Base-by-base conservation (phyloP, 2,888 invertebrate species). In the Incurvaria masculella region DNA sequence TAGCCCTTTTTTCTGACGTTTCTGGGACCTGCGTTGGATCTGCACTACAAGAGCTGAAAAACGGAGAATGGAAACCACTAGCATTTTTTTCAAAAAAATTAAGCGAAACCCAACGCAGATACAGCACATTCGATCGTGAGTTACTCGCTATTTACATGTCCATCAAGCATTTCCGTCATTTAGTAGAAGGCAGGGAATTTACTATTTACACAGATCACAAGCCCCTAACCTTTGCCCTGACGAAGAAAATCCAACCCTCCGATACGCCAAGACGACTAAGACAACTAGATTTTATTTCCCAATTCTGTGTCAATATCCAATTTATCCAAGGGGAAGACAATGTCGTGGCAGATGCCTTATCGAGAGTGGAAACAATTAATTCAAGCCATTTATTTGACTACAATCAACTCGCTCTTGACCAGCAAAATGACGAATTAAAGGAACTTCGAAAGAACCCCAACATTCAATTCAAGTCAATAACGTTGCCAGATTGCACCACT, bases 21-120 rank as follows among this genome's bases (percentile, higher is more conserved):
- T 70, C 68, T 0, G 63, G 67, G 39, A 49, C 33, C 1, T 61
- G 67, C 2, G 58, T 68, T 3, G 69, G 69, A 1, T 66, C 65
- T 2, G 62, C 59, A 0, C 45, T 72, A 10, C 64, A 71, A 46
- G 69, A 69, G 51, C 21, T 42, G 0, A 49, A 52, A 3, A 42
- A 55, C 4, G 45, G 52, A 11, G 17, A 47, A 1, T 61, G 62
- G 60, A 52, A 66, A 52, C 67, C 68, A 0, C 46, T 69, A 2
- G 62, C 61, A 1, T 70, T 68, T 46, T 68, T 62, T 48, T 66
- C 65, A 2, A 55, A 53, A 40, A 66, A 64, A 39, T 52, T 69
- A 1, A 57, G 49, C 18, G 47, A 56, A 4, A 48, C 63, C 0
- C 61, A 72, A 65, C 50, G 56, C 59, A 41, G 14, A 20, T 59